These are phyloP conservation scores for Oscheius sp. DNA, from an alignment of 2,888 invertebrate genomes.

Conservation along the genomic window DNA sequence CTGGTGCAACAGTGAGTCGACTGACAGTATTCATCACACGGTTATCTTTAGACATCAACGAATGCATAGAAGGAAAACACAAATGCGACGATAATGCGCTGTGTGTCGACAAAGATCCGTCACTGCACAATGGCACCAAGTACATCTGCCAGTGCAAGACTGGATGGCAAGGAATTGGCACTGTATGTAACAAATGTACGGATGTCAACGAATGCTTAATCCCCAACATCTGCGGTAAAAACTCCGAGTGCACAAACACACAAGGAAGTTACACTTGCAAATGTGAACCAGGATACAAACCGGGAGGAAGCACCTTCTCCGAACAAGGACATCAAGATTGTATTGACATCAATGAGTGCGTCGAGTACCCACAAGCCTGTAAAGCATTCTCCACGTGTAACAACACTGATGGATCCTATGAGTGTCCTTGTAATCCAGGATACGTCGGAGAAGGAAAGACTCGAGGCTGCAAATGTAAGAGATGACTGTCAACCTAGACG, in stretches of 20 bases:
- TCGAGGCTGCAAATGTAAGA: slow-evolving; percentile 55
- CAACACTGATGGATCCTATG: slow-evolving; percentile 62
- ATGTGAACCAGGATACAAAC: slow-evolving; percentile 64
- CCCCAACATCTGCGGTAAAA: slow-evolving; percentile 14
- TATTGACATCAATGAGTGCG: slow-evolving; percentile 65
- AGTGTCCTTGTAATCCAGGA: slow-evolving; percentile 64
- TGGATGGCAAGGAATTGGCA: slow-evolving; percentile 20
- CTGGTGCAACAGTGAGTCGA: neutral
- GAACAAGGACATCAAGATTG: slow-evolving; percentile 37
- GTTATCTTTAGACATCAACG: slow-evolving; percentile 24
- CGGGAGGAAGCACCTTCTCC: slow-evolving; percentile 51
- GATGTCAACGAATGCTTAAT: slow-evolving; percentile 86
- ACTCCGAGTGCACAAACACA: slow-evolving; percentile 18
- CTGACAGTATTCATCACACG: too few relatives aligned
- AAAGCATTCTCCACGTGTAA: slow-evolving; percentile 57
- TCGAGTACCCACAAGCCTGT: slow-evolving; percentile 34
- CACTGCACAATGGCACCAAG: slow-evolving; percentile 5
- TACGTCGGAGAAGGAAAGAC: slow-evolving; percentile 62
- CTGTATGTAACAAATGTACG: slow-evolving; percentile 20
- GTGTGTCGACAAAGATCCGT: slow-evolving; percentile 11
- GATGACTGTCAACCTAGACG: neutral
- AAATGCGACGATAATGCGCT: slow-evolving; percentile 17
- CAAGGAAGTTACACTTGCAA: slow-evolving; percentile 52
- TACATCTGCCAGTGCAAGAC: slow-evolving; percentile 24
- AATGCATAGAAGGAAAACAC: slow-evolving; percentile 15